A percentile compares a stretch with the other conserved stretches of the same genome.
Conservation (phyloP, 2,888 invertebrate species). For the Drosophila merina region DNA sequence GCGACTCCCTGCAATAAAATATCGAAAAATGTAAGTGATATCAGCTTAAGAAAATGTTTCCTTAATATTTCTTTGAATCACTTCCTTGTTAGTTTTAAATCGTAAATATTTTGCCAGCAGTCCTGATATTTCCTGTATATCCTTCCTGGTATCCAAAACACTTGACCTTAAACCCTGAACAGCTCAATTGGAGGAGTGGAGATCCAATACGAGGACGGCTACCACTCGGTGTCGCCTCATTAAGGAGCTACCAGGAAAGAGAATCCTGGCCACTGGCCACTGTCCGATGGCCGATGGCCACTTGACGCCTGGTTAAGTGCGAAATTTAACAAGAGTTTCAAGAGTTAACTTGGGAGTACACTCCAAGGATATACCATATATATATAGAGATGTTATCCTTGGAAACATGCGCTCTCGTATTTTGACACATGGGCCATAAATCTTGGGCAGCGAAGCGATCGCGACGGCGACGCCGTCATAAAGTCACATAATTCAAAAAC, state of each 20-base stretch:
- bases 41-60: too few species aligned
- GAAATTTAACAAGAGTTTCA: slow-evolving; percentile 61
- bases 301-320: slow-evolving; percentile 74
- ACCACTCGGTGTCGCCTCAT: slow-evolving; percentile 64
- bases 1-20: background rate
- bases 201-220: slow-evolving; percentile 19
- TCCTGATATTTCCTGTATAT: background rate
- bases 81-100: slow-evolving; percentile 20
- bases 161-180: slow-evolving; percentile 5
- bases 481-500: slow-evolving; percentile 69
- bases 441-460: slow-evolving; percentile 53
- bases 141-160: slow-evolving; percentile 28
- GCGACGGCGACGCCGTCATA: slow-evolving; percentile 58
- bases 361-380: background rate
- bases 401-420: slow-evolving; percentile 63
- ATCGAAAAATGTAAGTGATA: too few species aligned
- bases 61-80: background rate
- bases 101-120: slow-evolving; percentile 20
- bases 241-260: slow-evolving; percentile 58
- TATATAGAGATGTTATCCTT: background rate
- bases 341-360: slow-evolving; percentile 4
- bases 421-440: slow-evolving; percentile 79
- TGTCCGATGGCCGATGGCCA: slow-evolving; percentile 39
- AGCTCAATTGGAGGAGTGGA: slow-evolving; percentile 36
- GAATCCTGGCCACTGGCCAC: slow-evolving; percentile 40